Conservation (phyloP, 2,888 invertebrate species). For the Eupithecia subfuscata region DNA sequence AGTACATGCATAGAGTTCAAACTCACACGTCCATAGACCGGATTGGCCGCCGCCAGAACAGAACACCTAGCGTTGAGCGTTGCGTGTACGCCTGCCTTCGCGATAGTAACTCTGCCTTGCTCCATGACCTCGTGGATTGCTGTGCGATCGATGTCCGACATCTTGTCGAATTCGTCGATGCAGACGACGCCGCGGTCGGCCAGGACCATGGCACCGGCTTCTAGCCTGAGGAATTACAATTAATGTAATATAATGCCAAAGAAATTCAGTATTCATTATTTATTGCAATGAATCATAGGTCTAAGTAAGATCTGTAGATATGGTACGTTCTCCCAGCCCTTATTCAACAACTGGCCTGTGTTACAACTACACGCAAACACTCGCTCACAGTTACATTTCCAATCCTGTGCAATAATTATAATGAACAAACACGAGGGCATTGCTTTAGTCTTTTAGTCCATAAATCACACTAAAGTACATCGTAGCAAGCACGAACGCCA, state of each 20-base stretch:
- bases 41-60: slow-evolving; percentile 99
- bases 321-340: no score
- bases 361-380: no score
- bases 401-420: no score
- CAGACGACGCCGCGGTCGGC: slow-evolving; percentile 99
- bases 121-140: slow-evolving; percentile 99
- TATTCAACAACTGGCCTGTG: no score
- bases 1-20: neutral
- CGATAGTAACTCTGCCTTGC: slow-evolving; percentile 98
- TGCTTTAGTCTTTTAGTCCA: no score
- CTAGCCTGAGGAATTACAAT: slow-evolving; percentile 83
- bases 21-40: slow-evolving; percentile 88
- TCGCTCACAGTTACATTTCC: no score
- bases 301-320: no score
- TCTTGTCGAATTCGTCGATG: slow-evolving; percentile 99
- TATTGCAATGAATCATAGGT: no score
- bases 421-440: no score
- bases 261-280: neutral
- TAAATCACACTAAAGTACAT: no score
- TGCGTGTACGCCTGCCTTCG: slow-evolving; percentile 99
- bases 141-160: slow-evolving; percentile 99
- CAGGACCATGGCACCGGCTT: slow-evolving; percentile 99
- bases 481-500: no score
- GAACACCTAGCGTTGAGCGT: slow-evolving; percentile 98
- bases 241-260: neutral